A percentile compares a stretch with the other conserved stretches of the same genome.
Evolutionary conservation across 2,888 invertebrate species (phyloP).

Genomic region (Neelides folsomi): DNA sequence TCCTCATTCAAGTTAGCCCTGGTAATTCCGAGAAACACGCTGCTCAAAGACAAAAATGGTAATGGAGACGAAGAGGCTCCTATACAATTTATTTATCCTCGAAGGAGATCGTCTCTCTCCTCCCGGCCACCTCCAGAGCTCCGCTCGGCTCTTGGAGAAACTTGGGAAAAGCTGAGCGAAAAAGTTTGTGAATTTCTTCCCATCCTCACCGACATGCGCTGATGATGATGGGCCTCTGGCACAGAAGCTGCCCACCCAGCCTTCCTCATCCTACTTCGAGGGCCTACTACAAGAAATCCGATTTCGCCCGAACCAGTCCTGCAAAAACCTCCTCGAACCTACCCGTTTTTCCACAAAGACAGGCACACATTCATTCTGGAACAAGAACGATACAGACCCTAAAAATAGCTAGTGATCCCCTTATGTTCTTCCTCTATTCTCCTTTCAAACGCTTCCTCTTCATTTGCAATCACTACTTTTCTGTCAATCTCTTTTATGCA

Average conservation of each 20-base stretch:
- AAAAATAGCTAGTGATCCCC: slow-evolving; percentile 32
- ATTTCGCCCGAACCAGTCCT: slow-evolving; percentile 26
- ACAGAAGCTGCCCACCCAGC: not conserved
- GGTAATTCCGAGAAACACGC: too few relatives aligned
- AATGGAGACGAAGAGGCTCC: too few relatives aligned
- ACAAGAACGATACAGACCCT: slow-evolving; percentile 30
- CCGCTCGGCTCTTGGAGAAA: not conserved
- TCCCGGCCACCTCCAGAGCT: not conserved
- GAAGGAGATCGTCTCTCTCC: not conserved
- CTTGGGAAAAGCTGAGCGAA: too few relatives aligned
- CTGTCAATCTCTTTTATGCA: too few relatives aligned
- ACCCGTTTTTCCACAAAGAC: slow-evolving; percentile 20
- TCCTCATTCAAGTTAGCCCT: too few relatives aligned
- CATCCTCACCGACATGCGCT: slow-evolving; percentile 9
- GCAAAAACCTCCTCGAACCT: slow-evolving; percentile 30
- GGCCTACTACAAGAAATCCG: slow-evolving; percentile 12
- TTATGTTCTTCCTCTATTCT: slow-evolving; percentile 16
- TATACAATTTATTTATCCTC: too few relatives aligned
- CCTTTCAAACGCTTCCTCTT: not conserved
- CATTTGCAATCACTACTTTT: too few relatives aligned
- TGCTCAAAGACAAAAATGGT: too few relatives aligned
- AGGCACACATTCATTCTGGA: slow-evolving; percentile 26
- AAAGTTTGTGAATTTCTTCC: too few relatives aligned
- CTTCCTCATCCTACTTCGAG: not conserved
- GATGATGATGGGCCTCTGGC: not conserved